These are phyloP conservation scores for Pachyuromys duprasi DNA, from an alignment of 2,797 vertebrate species.

Conservation along the genomic window DNA sequence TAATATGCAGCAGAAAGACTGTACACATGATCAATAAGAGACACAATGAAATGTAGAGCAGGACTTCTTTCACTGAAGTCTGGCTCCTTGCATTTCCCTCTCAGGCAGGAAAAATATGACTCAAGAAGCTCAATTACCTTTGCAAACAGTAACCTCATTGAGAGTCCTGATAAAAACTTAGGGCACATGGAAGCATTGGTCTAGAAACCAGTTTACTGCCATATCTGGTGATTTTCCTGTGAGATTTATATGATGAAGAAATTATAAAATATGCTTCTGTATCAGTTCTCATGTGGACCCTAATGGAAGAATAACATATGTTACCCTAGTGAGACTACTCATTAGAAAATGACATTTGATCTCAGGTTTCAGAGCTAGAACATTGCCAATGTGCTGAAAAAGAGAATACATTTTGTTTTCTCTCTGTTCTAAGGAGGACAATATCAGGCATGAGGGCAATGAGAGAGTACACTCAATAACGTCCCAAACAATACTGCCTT, in stretches of 20 bases:
- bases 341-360: slow-evolving; percentile 63
- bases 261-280: neutral
- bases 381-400: slow-evolving; percentile 40
- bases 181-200: neutral
- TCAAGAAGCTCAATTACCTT: neutral
- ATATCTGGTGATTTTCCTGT: neutral
- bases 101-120: neutral
- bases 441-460: neutral
- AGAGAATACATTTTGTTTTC: slow-evolving; percentile 74
- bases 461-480: slow-evolving; percentile 58
- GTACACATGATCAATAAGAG: neutral
- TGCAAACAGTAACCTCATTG: neutral
- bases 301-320: slow-evolving; percentile 29
- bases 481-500: slow-evolving; percentile 40
- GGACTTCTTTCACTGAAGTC: neutral
- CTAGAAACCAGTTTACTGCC: neutral
- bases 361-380: slow-evolving; percentile 26
- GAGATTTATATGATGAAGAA: neutral
- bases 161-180: neutral
- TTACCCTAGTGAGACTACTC: slow-evolving; percentile 43
- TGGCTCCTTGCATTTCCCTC: neutral
- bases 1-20: neutral
- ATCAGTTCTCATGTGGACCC: neutral
- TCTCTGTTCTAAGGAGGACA: slow-evolving; percentile 66
- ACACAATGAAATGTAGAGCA: neutral